Percentiles rank a stretch among this genome's conserved stretches.
Conservation (phyloP, 2,797 vertebrate genomes). For the Hyperoplus immaculatus region DNA sequence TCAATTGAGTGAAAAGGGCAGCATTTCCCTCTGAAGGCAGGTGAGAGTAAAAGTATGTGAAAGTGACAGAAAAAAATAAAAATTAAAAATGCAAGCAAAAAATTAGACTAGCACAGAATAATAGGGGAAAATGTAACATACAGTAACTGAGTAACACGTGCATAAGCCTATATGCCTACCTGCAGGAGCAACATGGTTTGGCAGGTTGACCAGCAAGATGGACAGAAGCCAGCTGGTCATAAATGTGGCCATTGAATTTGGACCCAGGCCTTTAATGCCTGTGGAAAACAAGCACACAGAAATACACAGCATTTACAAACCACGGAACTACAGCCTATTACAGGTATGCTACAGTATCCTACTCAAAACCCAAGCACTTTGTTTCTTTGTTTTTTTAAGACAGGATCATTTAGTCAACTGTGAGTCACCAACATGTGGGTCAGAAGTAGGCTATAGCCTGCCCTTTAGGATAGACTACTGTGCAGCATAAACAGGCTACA, state of each 20-base stretch:
- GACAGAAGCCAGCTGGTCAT: slow-evolving; percentile 53
- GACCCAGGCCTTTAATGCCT: slow-evolving; percentile 44
- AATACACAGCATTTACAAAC: not conserved
- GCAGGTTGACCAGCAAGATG: slow-evolving; percentile 53
- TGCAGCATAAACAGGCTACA: too few relatives aligned
- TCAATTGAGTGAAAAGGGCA: not conserved
- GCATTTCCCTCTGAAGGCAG: not conserved
- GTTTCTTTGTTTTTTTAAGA: too few relatives aligned
- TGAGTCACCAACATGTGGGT: too few relatives aligned
- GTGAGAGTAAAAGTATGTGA: not conserved
- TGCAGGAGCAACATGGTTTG: slow-evolving; percentile 1
- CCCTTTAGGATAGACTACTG: too few relatives aligned
- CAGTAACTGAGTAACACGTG: not conserved
- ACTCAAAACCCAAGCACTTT: too few relatives aligned
- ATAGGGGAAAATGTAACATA: not conserved
- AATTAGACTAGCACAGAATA: not conserved
- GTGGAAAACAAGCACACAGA: slow-evolving; percentile 12
- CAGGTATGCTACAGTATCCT: too few relatives aligned
- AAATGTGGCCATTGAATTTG: slow-evolving; percentile 71
- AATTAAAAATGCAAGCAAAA: not conserved
- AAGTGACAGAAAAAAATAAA: not conserved
- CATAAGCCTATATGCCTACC: slow-evolving; percentile 49
- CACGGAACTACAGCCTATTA: not conserved
- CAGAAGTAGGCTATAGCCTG: too few relatives aligned
- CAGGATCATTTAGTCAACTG: too few relatives aligned